Base-by-base conservation (phyloP, 2,113 vertebrate genomes). In the Brienomyrus longianalis region DNA sequence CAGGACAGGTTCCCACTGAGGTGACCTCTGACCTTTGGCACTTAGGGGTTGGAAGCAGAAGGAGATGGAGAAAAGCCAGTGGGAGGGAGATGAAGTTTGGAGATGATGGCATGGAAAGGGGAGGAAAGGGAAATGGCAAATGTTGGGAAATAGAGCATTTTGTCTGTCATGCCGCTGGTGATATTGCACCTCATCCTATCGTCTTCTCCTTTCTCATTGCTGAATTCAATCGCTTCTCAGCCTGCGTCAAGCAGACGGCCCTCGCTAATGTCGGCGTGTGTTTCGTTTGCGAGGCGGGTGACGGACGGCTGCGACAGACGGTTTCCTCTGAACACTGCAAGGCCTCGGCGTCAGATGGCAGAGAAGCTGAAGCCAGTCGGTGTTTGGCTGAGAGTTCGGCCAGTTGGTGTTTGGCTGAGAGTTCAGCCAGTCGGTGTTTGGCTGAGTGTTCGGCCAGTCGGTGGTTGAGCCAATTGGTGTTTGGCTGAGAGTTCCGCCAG, bases 201-300 rank as follows among this genome's bases (percentile, higher is more conserved):
- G 6, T 31, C 52, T 15, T 35, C 43, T 17, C 39, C 6, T 83
- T 84, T 43, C 23, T 21, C 45, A 10, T 84, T 84, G 3, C 31
- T 17, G 70, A 77, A 77, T 77, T 77, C 31, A 77, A 31, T 15
- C 13, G 15, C 19, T 39, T 5, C 31, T 13, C 31, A 0, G 13
- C 39, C 70, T 21, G 5, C 86, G 27, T 89, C 47, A 27, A 83
- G 86, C 89, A 90, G 66, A 91, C 89, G 50, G 90, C 83, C 56
- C 51, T 39, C 31, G 5, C 31, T 15, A 10, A 13, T 13, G 27
- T 74, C 11, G 3, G 27, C 1, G 27, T 27, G 31, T 5, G 1
- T 39, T 77, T 39, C 5, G 11, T 77, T 39, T 77, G 62, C 9
- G 62, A 66, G 9, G 62, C 0, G 13, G 35, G 11, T 1, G 70